Percentiles rank a stretch among this genome's conserved stretches.
phyloP scores from a whole-genome alignment of 2,113 vertebrate genomes.

The Laterallus jamaicensis region DNA sequence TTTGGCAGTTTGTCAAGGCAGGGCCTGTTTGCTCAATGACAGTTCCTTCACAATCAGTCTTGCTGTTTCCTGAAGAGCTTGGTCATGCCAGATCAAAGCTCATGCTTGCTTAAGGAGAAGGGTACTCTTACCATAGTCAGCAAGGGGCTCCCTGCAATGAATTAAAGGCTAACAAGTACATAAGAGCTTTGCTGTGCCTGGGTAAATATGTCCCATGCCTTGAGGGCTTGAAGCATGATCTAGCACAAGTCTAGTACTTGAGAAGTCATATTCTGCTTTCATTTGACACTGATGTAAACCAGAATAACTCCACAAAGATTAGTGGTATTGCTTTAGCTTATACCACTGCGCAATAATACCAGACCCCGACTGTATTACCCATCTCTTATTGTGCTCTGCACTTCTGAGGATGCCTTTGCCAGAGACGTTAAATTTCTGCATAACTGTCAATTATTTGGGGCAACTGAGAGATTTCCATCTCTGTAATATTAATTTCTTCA shows the following conservation, averaged over 20 bases:
- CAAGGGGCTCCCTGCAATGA: not conserved
- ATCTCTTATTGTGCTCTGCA: not conserved
- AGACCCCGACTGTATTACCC: not conserved
- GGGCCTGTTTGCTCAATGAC: not conserved
- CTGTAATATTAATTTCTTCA: slow-evolving; percentile 45
- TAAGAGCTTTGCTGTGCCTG: not conserved
- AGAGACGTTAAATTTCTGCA: not conserved
- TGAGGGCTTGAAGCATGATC: not conserved
- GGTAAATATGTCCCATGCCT: not conserved
- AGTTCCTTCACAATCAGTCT: not conserved
- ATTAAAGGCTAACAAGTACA: not conserved
- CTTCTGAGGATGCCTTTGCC: not conserved
- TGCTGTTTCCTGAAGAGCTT: not conserved
- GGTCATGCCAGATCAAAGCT: not conserved
- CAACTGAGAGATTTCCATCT: slow-evolving; percentile 44
- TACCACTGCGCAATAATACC: not conserved
- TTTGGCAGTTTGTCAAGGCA: not conserved
- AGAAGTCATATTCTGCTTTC: not conserved
- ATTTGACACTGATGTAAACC: not conserved
- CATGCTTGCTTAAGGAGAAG: not conserved
- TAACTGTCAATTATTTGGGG: not conserved
- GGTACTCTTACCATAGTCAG: not conserved
- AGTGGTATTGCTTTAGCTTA: not conserved
- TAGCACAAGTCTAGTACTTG: not conserved
- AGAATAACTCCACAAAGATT: not conserved